Evolutionary conservation across 2,797 vertebrate species (phyloP).

Genomic region (Catharus ustulatus): DNA sequence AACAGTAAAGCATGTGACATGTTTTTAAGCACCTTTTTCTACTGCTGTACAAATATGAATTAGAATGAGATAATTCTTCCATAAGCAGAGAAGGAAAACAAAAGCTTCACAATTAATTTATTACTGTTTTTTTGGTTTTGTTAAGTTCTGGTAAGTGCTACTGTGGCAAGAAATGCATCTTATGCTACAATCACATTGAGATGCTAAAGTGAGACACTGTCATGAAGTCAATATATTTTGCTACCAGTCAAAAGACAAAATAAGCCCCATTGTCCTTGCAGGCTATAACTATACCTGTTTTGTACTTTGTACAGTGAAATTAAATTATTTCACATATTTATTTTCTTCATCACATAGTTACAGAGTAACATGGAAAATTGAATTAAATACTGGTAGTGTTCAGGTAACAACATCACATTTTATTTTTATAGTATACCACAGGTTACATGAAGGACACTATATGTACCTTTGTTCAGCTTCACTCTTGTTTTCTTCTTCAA

Average conservation of each 20-base stretch:
- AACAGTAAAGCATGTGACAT: not conserved
- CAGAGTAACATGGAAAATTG: not conserved
- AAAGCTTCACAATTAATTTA: not conserved
- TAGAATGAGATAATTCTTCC: not conserved
- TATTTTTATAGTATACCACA: not conserved
- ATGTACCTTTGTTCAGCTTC: constrained; percentile 71
- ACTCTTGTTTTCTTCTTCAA: constrained; percentile 55
- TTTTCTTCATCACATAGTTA: not conserved
- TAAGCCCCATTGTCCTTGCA: not conserved
- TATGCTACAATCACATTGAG: not conserved
- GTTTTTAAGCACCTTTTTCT: not conserved
- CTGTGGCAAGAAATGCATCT: not conserved
- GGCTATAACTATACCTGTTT: not conserved
- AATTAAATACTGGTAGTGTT: not conserved
- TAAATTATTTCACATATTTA: not conserved
- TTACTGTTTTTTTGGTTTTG: not conserved
- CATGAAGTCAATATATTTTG: not conserved
- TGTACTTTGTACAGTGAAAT: not conserved
- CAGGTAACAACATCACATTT: not conserved
- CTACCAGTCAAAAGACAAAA: not conserved
- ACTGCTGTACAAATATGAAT: not conserved
- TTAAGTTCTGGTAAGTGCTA: not conserved
- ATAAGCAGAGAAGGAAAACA: not conserved
- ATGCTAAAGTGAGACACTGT: not conserved
- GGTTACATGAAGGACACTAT: not conserved